These are phyloP conservation scores for Enteromius argenteus DNA, from an alignment of 2,797 vertebrate genomes.

Conservation along the genomic window DNA sequence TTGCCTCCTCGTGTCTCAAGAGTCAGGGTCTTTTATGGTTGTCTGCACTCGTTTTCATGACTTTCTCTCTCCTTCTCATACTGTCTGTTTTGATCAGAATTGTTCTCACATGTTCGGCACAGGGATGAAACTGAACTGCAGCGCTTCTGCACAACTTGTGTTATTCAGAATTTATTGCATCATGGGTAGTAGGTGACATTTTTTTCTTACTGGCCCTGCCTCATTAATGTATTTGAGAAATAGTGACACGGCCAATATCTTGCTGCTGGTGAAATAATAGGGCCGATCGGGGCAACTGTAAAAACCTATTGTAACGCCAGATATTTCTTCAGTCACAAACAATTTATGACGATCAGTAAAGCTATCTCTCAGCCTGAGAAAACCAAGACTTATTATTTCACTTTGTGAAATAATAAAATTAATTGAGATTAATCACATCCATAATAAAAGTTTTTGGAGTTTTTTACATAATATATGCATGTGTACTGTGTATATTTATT, in stretches of 20 bases:
- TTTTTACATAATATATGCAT: no score
- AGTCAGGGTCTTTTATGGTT: not conserved
- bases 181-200: not conserved
- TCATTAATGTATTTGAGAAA: not conserved
- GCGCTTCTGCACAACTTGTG: not conserved
- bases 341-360: not conserved
- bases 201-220: not conserved
- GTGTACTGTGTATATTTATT: no score
- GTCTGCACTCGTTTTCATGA: not conserved
- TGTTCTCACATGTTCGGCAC: not conserved
- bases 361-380: not conserved
- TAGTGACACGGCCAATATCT: not conserved
- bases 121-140: not conserved
- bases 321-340: not conserved
- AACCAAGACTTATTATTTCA: not conserved
- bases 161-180: not conserved
- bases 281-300: not conserved
- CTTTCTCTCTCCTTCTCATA: constrained; percentile 5
- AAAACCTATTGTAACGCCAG: no score
- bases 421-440: no score
- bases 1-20: not conserved
- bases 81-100: not conserved
- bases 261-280: not conserved
- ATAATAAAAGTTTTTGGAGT: no score
- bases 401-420: no score